Evolutionary conservation across 2,888 invertebrate species (phyloP), one percentile per base, ranked within the genome.

Genomic region (Acanthosepion esculentum): DNA sequence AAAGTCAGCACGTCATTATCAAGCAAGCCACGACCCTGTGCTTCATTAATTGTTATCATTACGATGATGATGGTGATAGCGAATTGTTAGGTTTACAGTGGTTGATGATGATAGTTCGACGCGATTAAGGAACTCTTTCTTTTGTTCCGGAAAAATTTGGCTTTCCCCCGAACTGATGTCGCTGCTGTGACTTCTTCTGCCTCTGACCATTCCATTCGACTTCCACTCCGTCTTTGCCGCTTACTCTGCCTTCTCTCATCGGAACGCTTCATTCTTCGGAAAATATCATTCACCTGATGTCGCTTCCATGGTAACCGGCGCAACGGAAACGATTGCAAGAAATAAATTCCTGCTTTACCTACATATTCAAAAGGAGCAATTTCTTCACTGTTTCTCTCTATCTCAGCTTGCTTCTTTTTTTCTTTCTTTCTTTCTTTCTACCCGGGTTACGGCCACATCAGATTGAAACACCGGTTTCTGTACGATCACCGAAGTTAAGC

Each of bases 141-240:
- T 78, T 78, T 78, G 78, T 78, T 78, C 78, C 78, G 78, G 78
- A 78, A 78, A 78, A 78, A 78, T 78, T 78, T 78, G 78, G 78
- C 78, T 78, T 78, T 78, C 33, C 78, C n/a, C n/a, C n/a, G n/a
- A 78, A 78, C n/a, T 78, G 78, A 78, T 78, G 78, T 78, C 78
- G 78, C 78, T 78, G n/a, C 0, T 78, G 78, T 78, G 78, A 78
- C 78, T 78, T n/a, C n/a, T n/a, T 33, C 78, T 78, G n/a, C 78
- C 78, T 78, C 78, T 78, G 78, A n/a, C 78, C 78, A n/a, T 78
- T 78, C 78, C 78, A n/a, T 78, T n/a, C n/a, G 8, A n/a, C 78
- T 78, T 33, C n/a, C n/a, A 78, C 78, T 78, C 0, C 78, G 15
- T 2, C n/a, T 15, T 5, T n/a, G 15, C n/a, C 5, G n/a, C n/a